phyloP scores from a whole-genome alignment of 2,888 invertebrate genomes.

The Marasmarcha lunaedactyla region DNA sequence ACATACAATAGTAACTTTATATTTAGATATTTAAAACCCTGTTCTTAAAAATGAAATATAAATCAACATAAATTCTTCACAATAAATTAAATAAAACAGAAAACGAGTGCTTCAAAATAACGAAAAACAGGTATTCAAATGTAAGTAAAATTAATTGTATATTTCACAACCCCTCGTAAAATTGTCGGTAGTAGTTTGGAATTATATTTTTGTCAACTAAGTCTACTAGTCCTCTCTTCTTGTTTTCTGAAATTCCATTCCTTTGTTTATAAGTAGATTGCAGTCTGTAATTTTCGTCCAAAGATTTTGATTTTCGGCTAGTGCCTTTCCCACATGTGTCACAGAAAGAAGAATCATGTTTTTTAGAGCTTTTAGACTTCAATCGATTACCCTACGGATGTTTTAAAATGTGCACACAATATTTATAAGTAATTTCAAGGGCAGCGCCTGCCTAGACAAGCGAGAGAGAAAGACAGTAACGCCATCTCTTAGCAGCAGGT shows the following conservation, averaged over 20 bases:
- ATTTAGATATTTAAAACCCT: slow-evolving; percentile 5
- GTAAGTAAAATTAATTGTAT: slow-evolving; percentile 4
- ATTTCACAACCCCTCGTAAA: slow-evolving; percentile 10
- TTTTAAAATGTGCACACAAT: too few species aligned
- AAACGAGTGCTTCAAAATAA: slow-evolving; percentile 7
- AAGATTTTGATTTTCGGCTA: slow-evolving; percentile 10
- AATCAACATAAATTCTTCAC: slow-evolving; percentile 4
- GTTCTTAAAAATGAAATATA: slow-evolving; percentile 7
- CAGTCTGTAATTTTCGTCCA: slow-evolving; percentile 10
- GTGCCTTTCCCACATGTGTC: slow-evolving; percentile 9
- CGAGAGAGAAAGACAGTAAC: too few species aligned
- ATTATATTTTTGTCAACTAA: slow-evolving; percentile 10
- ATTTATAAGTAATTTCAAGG: too few species aligned
- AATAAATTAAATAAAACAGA: not conserved
- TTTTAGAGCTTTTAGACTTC: too few species aligned
- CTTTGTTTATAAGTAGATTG: slow-evolving; percentile 11
- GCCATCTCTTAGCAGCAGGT: too few species aligned
- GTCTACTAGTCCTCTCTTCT: slow-evolving; percentile 9
- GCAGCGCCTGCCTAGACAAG: too few species aligned
- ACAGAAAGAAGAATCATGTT: too few species aligned
- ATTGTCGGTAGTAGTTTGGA: slow-evolving; percentile 11
- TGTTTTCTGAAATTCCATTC: slow-evolving; percentile 9
- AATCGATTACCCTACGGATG: too few species aligned
- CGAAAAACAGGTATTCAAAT: slow-evolving; percentile 6
- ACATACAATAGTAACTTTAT: slow-evolving; percentile 6